phyloP scores from a whole-genome alignment of 1,140 invertebrate genomes.

The Drosophila ercepeae region DNA sequence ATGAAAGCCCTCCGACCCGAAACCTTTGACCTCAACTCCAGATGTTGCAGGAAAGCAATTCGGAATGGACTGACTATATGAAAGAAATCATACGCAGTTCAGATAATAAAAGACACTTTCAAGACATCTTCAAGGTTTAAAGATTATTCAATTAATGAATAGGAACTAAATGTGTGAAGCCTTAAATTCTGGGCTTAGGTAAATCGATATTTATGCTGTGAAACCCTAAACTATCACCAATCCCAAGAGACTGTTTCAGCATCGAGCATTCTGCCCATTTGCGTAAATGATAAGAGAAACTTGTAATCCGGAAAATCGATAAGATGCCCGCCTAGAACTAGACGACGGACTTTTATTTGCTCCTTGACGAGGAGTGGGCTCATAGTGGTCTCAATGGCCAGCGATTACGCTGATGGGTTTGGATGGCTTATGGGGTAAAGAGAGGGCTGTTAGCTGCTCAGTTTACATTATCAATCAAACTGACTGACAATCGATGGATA shows the following conservation, averaged over 20 bases:
- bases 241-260: constrained; percentile 3
- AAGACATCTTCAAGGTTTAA: not conserved
- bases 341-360: constrained; percentile 47
- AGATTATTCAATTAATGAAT: not conserved
- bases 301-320: constrained; percentile 64
- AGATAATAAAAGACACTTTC: not conserved
- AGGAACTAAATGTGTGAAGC: not conserved
- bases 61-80: constrained; percentile 15
- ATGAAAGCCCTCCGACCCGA: constrained; percentile 1
- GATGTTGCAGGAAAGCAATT: constrained; percentile 38
- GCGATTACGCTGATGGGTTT: constrained; percentile 53
- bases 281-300: constrained; percentile 52
- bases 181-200: not conserved
- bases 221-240: constrained; percentile 2
- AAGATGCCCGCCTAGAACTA: constrained; percentile 40
- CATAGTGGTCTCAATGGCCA: constrained; percentile 55
- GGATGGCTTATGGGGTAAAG: constrained; percentile 6
- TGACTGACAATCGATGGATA: constrained; percentile 73
- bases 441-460: constrained; percentile 40
- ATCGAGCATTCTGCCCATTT: constrained; percentile 33
- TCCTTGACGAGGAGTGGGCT: constrained; percentile 21
- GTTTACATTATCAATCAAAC: constrained; percentile 81
- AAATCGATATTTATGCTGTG: not conserved
- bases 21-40: constrained; percentile 1
- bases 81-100: constrained; percentile 28